Conservation (phyloP, 2,113 vertebrate species). For the Prolemur simus region DNA sequence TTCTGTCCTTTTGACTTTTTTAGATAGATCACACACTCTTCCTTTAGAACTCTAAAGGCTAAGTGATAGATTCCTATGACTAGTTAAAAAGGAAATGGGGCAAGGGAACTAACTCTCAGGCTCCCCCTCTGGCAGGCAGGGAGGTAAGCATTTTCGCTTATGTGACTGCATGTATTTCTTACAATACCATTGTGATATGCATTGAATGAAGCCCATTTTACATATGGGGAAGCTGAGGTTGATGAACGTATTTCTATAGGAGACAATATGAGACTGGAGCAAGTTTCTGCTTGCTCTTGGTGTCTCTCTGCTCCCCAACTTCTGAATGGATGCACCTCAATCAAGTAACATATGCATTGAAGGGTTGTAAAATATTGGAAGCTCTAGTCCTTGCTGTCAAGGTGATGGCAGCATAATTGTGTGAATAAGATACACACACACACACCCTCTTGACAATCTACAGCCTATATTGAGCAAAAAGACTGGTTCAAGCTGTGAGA, state of each 20-base stretch:
- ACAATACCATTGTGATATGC: neutral
- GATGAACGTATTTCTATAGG: neutral
- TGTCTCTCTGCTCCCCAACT: neutral
- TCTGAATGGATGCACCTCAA: neutral
- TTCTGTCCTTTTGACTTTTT: neutral
- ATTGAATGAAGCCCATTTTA: neutral
- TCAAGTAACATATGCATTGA: neutral
- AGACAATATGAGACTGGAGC: neutral
- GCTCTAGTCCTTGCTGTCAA: neutral
- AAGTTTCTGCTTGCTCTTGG: neutral
- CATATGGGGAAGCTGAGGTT: neutral
- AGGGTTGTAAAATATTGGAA: neutral
- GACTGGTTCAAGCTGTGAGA: neutral
- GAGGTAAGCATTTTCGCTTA: neutral
- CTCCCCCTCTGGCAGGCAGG: neutral
- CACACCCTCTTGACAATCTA: neutral
- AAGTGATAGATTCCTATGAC: neutral
- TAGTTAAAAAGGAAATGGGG: neutral
- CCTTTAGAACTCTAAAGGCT: neutral
- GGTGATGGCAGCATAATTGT: neutral
- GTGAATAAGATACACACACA: neutral
- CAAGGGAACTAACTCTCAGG: neutral
- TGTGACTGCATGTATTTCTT: neutral
- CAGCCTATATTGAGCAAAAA: neutral
- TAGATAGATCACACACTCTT: neutral